Evolutionary conservation across 1,140 invertebrate genomes (phyloP).

Genomic region (Eueides isabella): DNA sequence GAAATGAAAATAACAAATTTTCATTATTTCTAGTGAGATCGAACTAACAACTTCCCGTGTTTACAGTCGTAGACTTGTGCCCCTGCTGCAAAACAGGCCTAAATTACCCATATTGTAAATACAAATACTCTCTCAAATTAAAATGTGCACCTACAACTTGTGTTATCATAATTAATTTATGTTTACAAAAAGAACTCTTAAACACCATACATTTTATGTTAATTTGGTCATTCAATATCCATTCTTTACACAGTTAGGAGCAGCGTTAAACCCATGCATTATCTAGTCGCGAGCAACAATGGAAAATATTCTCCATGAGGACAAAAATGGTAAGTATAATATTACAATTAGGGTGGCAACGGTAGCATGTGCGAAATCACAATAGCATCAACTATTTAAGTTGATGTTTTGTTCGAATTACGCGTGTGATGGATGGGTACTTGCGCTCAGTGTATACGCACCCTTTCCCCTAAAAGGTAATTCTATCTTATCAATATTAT

Average conservation of each 20-base stretch:
- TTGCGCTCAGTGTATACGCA: slow-evolving; percentile 40
- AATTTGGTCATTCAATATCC: slow-evolving; percentile 76
- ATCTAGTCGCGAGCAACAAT: slow-evolving; percentile 75
- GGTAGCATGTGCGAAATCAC: slow-evolving; percentile 76
- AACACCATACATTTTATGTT: slow-evolving; percentile 65
- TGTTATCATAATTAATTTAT: slow-evolving; percentile 72
- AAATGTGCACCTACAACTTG: not conserved
- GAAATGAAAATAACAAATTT: too few relatives aligned
- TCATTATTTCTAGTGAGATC: too few relatives aligned
- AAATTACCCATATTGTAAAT: not conserved
- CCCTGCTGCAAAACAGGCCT: too few relatives aligned
- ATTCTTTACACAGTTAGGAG: slow-evolving; percentile 75
- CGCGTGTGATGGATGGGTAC: slow-evolving; percentile 63
- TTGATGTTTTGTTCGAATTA: slow-evolving; percentile 61
- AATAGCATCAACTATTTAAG: slow-evolving; percentile 67
- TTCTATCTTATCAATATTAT: slow-evolving; percentile 26
- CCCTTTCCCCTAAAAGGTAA: slow-evolving; percentile 33
- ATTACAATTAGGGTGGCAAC: slow-evolving; percentile 73
- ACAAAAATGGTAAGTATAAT: slow-evolving; percentile 78
- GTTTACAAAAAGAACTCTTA: slow-evolving; percentile 54
- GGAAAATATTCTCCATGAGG: slow-evolving; percentile 71
- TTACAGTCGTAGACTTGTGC: too few relatives aligned
- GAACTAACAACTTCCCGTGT: too few relatives aligned
- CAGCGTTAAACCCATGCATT: slow-evolving; percentile 77
- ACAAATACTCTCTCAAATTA: not conserved